Evolutionary conservation across 2,113 vertebrate species (phyloP).

Genomic region (Dasyurus viverrinus): DNA sequence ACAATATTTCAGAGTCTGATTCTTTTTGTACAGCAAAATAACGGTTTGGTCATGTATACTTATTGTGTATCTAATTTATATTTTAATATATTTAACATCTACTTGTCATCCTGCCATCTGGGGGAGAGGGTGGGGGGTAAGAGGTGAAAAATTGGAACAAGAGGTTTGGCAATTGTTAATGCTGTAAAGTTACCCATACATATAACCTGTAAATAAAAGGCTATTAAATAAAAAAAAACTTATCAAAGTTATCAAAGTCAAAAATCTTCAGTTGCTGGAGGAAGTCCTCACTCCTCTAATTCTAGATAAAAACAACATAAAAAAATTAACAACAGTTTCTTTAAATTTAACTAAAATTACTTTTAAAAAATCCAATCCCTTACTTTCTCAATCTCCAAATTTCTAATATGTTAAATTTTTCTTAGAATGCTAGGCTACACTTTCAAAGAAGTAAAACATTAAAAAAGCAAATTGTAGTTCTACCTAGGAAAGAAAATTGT

Average conservation of each 20-base stretch:
- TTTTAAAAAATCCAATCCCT: background rate
- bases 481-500: background rate
- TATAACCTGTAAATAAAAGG: no score
- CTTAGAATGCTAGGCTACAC: background rate
- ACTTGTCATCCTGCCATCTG: no score
- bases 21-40: no score
- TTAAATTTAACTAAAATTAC: background rate
- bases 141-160: no score
- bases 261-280: background rate
- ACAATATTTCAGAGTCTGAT: no score
- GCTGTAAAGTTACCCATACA: no score
- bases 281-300: background rate
- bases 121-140: no score
- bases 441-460: conserved; percentile 19
- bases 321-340: background rate
- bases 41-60: no score
- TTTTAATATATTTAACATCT: no score
- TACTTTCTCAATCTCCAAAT: background rate
- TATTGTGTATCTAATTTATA: no score
- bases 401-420: background rate
- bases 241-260: background rate
- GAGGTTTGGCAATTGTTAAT: no score
- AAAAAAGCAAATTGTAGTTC: background rate
- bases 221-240: no score
- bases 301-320: background rate